These are phyloP conservation scores for Tretioscincus oriximinensis DNA, from an alignment of 2,113 vertebrate species.

Conservation along the genomic window DNA sequence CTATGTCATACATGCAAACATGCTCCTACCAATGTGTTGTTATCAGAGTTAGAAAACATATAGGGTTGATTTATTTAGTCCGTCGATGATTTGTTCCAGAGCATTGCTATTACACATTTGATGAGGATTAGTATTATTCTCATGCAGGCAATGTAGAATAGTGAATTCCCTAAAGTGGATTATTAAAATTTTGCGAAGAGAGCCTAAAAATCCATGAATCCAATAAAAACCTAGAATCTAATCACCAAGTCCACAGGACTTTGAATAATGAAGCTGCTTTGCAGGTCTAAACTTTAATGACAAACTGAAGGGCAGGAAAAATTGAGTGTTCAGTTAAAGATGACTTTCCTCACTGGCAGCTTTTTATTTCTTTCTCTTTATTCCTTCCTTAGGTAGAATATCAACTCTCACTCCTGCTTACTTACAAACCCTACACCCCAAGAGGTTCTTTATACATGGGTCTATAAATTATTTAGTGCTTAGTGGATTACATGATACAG, in stretches of 20 bases:
- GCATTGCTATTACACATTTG: no score
- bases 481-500: slow-evolving; percentile 50
- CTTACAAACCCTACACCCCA: slow-evolving; percentile 38
- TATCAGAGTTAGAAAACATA: no score
- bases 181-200: no score
- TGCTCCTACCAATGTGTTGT: no score
- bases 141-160: no score
- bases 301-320: not conserved
- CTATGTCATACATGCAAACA: no score
- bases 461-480: slow-evolving; percentile 66
- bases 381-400: slow-evolving; percentile 29
- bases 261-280: not conserved
- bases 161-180: no score
- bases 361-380: not conserved
- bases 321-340: not conserved
- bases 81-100: no score
- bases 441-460: slow-evolving; percentile 37
- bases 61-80: no score
- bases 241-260: not conserved
- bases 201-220: no score
- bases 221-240: not conserved
- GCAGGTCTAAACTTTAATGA: not conserved
- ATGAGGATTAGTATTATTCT: no score
- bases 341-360: not conserved
- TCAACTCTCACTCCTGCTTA: slow-evolving; percentile 44